Conservation (phyloP, 2,113 vertebrate genomes). For the Sorex fumeus region DNA sequence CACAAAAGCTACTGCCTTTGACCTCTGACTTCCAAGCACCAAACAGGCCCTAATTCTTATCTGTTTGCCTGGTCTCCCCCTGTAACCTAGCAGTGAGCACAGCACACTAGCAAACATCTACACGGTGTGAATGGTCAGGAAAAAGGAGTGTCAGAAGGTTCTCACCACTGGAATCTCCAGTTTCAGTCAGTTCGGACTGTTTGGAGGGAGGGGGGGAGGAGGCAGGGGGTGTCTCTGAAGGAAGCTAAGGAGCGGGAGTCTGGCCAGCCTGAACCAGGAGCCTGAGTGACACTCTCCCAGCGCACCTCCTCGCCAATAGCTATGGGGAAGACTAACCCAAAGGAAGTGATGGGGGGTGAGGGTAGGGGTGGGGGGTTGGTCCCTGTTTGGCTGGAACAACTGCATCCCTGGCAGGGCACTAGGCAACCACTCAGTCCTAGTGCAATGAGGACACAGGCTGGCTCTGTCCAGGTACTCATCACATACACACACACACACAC, state of each 20-base stretch:
- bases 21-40: neutral
- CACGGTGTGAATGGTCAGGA: neutral
- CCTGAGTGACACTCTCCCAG: neutral
- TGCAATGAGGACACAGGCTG: neutral
- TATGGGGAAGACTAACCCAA: neutral
- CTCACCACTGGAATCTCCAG: neutral
- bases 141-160: neutral
- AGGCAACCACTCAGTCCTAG: neutral
- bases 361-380: no score
- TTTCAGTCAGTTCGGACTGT: neutral
- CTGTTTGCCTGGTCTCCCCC: no score
- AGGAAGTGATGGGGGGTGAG: fast-evolving
- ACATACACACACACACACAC: fast-evolving
- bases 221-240: no score
- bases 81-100: neutral
- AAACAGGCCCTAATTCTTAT: neutral
- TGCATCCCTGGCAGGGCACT: neutral
- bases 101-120: neutral
- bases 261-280: neutral
- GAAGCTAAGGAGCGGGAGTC: no score
- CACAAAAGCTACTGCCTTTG: neutral
- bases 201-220: no score
- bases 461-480: neutral
- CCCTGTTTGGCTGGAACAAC: neutral
- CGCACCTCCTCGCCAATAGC: neutral